These are phyloP conservation scores for Mya arenaria DNA, from an alignment of 1,140 invertebrate species.

Conservation along the genomic window DNA sequence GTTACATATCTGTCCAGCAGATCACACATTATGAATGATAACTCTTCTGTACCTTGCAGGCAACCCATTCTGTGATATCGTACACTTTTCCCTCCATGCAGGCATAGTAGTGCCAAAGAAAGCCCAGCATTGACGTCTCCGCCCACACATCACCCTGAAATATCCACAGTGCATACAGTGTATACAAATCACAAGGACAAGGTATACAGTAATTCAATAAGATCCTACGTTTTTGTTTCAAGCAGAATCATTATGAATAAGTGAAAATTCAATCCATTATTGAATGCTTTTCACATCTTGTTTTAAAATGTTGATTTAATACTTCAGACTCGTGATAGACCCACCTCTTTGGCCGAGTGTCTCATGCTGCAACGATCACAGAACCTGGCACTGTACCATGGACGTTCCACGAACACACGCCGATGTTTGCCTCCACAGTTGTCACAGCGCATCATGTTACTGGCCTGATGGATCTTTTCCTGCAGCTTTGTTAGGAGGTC, in stretches of 20 bases:
- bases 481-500: conserved; percentile 89
- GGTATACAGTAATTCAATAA: too few species aligned
- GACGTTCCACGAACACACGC: conserved; percentile 90
- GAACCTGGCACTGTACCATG: conserved; percentile 93
- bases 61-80: conserved; percentile 97
- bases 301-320: neutral
- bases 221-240: neutral
- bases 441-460: conserved; percentile 80
- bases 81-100: conserved; percentile 97
- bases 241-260: neutral
- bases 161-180: too few species aligned
- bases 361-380: conserved; percentile 94
- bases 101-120: conserved; percentile 96
- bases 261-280: neutral
- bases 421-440: conserved; percentile 95
- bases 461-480: conserved; percentile 91
- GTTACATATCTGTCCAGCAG: too few species aligned
- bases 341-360: conserved; percentile 94
- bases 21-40: too few species aligned
- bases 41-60: conserved; percentile 91
- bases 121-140: conserved; percentile 92
- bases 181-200: too few species aligned
- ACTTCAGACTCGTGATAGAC: too few species aligned
- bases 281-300: neutral
- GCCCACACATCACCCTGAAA: conserved; percentile 98